phyloP scores from a whole-genome alignment of 64 coral and sea anemone species.

The Stylophora pistillata region DNA sequence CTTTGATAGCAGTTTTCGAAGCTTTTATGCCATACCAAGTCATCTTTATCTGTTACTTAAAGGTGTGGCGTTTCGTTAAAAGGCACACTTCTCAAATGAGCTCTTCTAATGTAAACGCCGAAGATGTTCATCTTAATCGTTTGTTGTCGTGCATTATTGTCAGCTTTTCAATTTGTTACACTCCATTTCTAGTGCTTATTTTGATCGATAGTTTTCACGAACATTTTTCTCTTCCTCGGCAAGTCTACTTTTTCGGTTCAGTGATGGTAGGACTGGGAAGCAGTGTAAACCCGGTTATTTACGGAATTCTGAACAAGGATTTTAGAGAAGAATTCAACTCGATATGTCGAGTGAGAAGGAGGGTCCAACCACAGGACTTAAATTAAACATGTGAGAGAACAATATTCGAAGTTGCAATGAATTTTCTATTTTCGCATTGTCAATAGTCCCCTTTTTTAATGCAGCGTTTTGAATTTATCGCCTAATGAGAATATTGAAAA shows the following conservation, averaged over 20 bases:
- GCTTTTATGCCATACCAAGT: slow-evolving; percentile 17
- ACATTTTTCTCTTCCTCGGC: slow-evolving; percentile 8
- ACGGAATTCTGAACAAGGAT: slow-evolving; percentile 42
- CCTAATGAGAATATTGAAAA: too few species aligned
- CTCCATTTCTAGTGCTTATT: slow-evolving; percentile 7
- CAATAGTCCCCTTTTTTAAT: too few species aligned
- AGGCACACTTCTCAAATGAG: slow-evolving; percentile 7
- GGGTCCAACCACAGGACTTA: too few species aligned
- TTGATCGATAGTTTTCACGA: background rate
- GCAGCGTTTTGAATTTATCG: too few species aligned
- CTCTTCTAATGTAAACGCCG: background rate
- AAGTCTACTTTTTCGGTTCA: slow-evolving; percentile 33
- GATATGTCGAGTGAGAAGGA: slow-evolving; percentile 3
- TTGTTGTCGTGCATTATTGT: slow-evolving; percentile 2
- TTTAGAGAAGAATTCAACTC: slow-evolving; percentile 43
- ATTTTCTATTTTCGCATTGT: too few species aligned
- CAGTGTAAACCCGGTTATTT: slow-evolving; percentile 52
- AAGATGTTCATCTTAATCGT: slow-evolving; percentile 11
- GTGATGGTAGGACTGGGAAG: background rate
- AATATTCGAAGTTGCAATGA: too few species aligned
- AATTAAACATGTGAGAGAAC: too few species aligned
- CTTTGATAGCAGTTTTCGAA: slow-evolving; percentile 2
- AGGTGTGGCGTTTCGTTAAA: slow-evolving; percentile 9
- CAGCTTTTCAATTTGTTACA: slow-evolving; percentile 14
- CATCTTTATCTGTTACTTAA: slow-evolving; percentile 33